Conservation (phyloP, 2,888 invertebrate genomes). For the Troides oblongomaculatus region DNA sequence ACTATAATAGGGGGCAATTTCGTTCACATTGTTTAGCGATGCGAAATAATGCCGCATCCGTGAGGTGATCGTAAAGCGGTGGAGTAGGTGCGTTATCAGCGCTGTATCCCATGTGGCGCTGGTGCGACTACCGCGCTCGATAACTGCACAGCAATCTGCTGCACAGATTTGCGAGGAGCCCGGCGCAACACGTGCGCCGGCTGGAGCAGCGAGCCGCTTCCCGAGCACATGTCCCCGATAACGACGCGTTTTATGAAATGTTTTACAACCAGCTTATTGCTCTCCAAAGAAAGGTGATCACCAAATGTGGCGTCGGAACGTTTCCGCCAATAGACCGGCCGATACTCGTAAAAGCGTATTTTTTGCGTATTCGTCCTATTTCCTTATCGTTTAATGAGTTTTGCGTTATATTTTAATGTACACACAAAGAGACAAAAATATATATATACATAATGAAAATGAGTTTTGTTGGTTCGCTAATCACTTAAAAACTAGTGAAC, state of each 20-base stretch:
- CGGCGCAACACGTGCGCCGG: conserved; percentile 68
- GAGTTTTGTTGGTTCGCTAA: too few relatives aligned
- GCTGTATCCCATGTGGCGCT: conserved; percentile 41
- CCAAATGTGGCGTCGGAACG: conserved; percentile 48
- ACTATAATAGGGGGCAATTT: not conserved
- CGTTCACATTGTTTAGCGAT: not conserved
- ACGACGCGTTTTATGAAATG: conserved; percentile 67
- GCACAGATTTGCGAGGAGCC: conserved; percentile 68
- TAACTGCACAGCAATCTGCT: conserved; percentile 61
- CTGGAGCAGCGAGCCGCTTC: conserved; percentile 35
- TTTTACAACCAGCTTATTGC: conserved; percentile 67
- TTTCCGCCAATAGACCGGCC: conserved; percentile 50
- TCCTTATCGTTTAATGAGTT: conserved; percentile 33
- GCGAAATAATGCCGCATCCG: conserved; percentile 20
- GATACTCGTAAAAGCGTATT: conserved; percentile 32
- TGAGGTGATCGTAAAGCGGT: not conserved
- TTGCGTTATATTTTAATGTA: not conserved
- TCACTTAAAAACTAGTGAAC: too few relatives aligned
- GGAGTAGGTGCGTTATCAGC: conserved; percentile 40
- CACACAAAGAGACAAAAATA: too few relatives aligned
- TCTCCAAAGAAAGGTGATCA: conserved; percentile 73
- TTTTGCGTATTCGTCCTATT: too few relatives aligned
- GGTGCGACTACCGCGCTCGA: conserved; percentile 41
- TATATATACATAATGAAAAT: too few relatives aligned
- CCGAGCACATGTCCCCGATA: conserved; percentile 61